phyloP scores from a whole-genome alignment of 2,888 invertebrate genomes.

The Atherix ibis region DNA sequence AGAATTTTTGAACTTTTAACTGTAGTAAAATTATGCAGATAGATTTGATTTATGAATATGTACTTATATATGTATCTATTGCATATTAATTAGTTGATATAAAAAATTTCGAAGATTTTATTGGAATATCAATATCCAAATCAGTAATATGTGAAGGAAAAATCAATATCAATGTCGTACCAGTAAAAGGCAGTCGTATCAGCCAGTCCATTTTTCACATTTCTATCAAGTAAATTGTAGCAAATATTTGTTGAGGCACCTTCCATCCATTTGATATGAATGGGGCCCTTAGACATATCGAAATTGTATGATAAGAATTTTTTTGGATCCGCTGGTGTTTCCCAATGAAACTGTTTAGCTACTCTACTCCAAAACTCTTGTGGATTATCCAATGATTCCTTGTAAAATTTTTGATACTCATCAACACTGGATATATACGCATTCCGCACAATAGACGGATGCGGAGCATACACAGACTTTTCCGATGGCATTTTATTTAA shows the following conservation, averaged over 20 bases:
- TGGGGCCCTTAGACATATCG: slow-evolving; percentile 71
- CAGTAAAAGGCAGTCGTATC: slow-evolving; percentile 89
- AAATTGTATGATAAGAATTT: slow-evolving; percentile 85
- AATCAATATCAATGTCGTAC: no score
- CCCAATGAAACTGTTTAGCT: slow-evolving; percentile 89
- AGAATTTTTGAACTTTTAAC: no score
- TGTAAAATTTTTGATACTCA: slow-evolving; percentile 70
- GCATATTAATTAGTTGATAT: no score
- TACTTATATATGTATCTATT: no score
- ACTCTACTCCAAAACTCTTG: slow-evolving; percentile 87
- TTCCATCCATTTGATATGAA: slow-evolving; percentile 89
- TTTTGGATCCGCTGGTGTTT: slow-evolving; percentile 53
- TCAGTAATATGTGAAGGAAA: no score
- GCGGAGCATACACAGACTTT: slow-evolving; percentile 41
- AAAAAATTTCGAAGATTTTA: no score
- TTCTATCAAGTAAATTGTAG: slow-evolving; percentile 87
- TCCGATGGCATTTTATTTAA: slow-evolving; percentile 38
- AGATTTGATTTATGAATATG: no score
- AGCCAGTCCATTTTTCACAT: slow-evolving; percentile 75
- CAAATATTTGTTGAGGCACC: slow-evolving; percentile 90
- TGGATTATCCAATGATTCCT: slow-evolving; percentile 74
- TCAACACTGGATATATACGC: slow-evolving; percentile 53
- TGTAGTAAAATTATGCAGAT: no score
- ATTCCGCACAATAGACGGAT: slow-evolving; percentile 38
- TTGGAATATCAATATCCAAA: no score